Percentiles rank a stretch among this genome's conserved stretches.
Evolutionary conservation across 2,797 vertebrate genomes (phyloP).

Genomic region (Urosaurus nigricauda): DNA sequence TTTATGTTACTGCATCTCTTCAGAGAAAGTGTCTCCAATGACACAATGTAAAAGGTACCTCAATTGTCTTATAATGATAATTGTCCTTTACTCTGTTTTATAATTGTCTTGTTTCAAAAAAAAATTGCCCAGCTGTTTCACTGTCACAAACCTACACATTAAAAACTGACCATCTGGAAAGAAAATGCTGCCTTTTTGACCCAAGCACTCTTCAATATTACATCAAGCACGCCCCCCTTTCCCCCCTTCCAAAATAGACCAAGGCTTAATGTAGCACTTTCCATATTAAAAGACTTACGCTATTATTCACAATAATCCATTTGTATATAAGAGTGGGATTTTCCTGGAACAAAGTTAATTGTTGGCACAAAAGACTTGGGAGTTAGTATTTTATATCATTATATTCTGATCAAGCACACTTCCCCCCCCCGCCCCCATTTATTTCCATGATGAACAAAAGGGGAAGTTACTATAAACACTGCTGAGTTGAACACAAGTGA

Average conservation of each 20-base stretch:
- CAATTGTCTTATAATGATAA: constrained; percentile 44
- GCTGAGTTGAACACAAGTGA: neutral
- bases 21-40: neutral
- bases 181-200: constrained; percentile 2
- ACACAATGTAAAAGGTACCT: constrained; percentile 28
- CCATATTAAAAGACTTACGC: constrained; percentile 58
- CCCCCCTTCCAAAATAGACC: constrained; percentile 31
- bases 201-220: neutral
- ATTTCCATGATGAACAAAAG: neutral
- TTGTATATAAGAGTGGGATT: constrained; percentile 57
- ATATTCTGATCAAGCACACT: constrained; percentile 15
- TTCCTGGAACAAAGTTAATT: constrained; percentile 56
- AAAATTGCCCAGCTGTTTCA: neutral
- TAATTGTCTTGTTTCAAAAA: constrained; percentile 41
- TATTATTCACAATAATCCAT: constrained; percentile 68
- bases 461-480: neutral
- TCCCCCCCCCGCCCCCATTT: constrained; percentile 9
- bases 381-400: constrained; percentile 43
- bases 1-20: constrained; percentile 2
- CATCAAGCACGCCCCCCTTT: neutral
- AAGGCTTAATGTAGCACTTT: constrained; percentile 60
- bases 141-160: constrained; percentile 46
- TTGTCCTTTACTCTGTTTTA: constrained; percentile 9
- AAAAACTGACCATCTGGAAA: constrained; percentile 50
- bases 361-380: constrained; percentile 14